Evolutionary conservation across 2,113 vertebrate genomes (phyloP).

Genomic region (Oncorhynchus masou): DNA sequence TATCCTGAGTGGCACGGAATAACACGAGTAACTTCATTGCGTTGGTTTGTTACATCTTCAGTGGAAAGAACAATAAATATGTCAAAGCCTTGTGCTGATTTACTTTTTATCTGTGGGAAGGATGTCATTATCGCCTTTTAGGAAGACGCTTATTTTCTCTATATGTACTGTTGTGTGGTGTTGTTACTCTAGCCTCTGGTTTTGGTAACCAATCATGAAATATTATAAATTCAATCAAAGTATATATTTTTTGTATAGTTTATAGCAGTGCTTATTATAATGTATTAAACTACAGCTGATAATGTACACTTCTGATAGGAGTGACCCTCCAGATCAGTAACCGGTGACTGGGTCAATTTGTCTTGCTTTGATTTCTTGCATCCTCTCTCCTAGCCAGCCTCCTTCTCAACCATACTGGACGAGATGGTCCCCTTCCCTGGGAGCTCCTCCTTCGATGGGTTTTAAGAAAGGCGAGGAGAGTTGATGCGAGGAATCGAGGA

Average conservation of each 20-base stretch:
- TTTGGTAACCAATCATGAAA: background rate
- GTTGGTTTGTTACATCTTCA: constrained; percentile 33
- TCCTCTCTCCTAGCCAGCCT: background rate
- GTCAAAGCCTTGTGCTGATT: constrained; percentile 19
- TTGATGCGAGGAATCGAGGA: background rate
- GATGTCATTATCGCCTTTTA: background rate
- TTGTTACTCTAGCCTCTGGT: background rate
- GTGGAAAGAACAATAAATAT: constrained; percentile 54
- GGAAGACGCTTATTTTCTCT: background rate
- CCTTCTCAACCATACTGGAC: background rate
- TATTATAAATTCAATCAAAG: no score
- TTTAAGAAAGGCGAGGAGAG: background rate
- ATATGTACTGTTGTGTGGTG: background rate
- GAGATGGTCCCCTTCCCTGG: background rate
- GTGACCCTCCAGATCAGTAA: no score
- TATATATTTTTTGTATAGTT: no score
- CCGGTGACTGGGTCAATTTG: background rate
- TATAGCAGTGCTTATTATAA: no score
- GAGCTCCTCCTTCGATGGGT: background rate
- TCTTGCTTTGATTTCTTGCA: background rate
- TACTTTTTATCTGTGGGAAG: background rate
- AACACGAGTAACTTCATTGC: constrained; percentile 21
- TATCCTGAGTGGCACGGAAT: constrained; percentile 35
- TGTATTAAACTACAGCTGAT: no score
- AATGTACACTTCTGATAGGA: no score